Conservation (phyloP, 2,888 invertebrate genomes). For the Monochamus alternatus region DNA sequence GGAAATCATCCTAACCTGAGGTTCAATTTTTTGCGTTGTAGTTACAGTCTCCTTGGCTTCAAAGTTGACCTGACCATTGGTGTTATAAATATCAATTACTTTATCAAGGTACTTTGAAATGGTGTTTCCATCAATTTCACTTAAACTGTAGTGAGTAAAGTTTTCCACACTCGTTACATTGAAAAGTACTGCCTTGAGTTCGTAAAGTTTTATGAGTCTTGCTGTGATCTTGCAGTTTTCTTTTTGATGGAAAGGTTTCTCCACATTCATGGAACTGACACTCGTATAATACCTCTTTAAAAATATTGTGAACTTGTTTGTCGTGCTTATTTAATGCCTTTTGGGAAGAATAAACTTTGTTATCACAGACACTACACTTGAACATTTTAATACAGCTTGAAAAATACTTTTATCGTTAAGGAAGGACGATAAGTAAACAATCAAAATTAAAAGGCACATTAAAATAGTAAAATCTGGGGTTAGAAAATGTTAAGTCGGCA, state of each 20-base stretch:
- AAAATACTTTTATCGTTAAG: no score
- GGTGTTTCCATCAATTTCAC: not conserved
- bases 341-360: not conserved
- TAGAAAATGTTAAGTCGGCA: no score
- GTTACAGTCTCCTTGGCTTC: not conserved
- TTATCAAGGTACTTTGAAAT: constrained; percentile 6
- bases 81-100: constrained; percentile 7
- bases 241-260: not conserved
- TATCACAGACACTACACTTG: not conserved
- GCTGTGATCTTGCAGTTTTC: not conserved
- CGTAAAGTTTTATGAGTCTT: not conserved
- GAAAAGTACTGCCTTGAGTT: no score
- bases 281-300: not conserved
- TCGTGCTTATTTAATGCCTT: not conserved
- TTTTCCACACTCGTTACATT: no score
- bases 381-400: no score
- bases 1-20: constrained; percentile 5
- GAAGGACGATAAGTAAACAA: no score
- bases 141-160: no score
- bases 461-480: no score
- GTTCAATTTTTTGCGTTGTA: not conserved
- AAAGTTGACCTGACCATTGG: not conserved
- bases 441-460: no score
- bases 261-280: not conserved
- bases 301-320: not conserved